A percentile compares a stretch with the other conserved stretches of the same genome.
Conservation (phyloP, 2,888 invertebrate genomes). For the Tiliacea citrago region DNA sequence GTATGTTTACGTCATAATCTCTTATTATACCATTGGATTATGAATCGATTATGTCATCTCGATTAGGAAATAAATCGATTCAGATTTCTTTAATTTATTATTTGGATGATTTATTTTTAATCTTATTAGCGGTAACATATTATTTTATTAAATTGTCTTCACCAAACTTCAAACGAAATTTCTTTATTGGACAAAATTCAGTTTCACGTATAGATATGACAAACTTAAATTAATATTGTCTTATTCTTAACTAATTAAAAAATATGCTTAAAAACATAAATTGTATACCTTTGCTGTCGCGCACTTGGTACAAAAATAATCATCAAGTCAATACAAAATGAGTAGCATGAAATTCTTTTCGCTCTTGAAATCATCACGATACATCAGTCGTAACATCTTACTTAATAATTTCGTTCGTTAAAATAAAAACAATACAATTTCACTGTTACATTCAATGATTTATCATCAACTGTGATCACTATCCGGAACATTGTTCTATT, state of each 20-base stretch:
- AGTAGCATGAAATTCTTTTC: slow-evolving; percentile 21
- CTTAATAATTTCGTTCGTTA: slow-evolving; percentile 35
- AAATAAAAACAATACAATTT: slow-evolving; percentile 38
- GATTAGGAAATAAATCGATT: slow-evolving; percentile 42
- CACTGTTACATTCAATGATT: slow-evolving; percentile 25
- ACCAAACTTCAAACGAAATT: not conserved
- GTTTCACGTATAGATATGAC: not conserved
- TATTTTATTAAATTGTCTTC: not conserved
- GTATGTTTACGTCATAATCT: slow-evolving; percentile 58
- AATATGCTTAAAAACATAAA: not conserved
- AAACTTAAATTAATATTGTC: no score
- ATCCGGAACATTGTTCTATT: slow-evolving; percentile 38
- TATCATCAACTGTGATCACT: slow-evolving; percentile 38
- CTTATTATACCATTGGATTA: slow-evolving; percentile 50
- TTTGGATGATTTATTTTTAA: slow-evolving; percentile 25
- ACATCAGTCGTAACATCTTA: slow-evolving; percentile 28
- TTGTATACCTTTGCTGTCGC: not conserved
- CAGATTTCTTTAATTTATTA: slow-evolving; percentile 26
- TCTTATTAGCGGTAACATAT: slow-evolving; percentile 13
- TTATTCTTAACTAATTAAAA: not conserved
- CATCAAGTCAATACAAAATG: not conserved
- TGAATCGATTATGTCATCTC: slow-evolving; percentile 57
- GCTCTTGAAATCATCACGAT: slow-evolving; percentile 28
- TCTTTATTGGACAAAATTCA: not conserved
- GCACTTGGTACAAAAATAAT: not conserved